Conservation (phyloP, 2,797 vertebrate species). For the Argentina silus region DNA sequence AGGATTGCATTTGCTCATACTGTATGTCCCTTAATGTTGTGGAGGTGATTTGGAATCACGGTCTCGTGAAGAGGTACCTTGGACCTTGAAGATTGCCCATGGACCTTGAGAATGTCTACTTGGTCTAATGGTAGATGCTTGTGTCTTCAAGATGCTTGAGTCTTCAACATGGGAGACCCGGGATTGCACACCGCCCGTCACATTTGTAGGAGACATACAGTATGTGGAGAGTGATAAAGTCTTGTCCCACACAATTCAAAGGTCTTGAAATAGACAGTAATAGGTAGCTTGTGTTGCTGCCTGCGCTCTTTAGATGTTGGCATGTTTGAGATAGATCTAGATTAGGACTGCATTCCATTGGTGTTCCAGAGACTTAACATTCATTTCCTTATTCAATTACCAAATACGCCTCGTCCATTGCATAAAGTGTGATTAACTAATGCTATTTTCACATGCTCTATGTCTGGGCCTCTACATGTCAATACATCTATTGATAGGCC, state of each 20-base stretch:
- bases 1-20: not conserved
- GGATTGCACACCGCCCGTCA: too few species aligned
- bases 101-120: too few species aligned
- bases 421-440: not conserved
- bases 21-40: too few species aligned
- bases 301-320: not conserved
- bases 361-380: slow-evolving; percentile 35
- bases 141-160: too few species aligned
- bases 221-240: not conserved
- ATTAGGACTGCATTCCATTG: slow-evolving; percentile 54
- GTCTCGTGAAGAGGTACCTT: too few species aligned
- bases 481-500: not conserved
- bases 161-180: too few species aligned
- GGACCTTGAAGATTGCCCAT: too few species aligned
- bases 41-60: too few species aligned
- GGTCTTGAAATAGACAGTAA: not conserved
- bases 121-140: too few species aligned
- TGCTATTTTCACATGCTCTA: not conserved
- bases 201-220: too few species aligned
- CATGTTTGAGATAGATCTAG: slow-evolving; percentile 46
- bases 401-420: not conserved
- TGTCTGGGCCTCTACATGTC: not conserved
- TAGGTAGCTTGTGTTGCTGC: not conserved
- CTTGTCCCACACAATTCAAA: not conserved
- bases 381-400: slow-evolving; percentile 9